Conservation (phyloP, 1,140 invertebrate species). For the Magallana angulata region DNA sequence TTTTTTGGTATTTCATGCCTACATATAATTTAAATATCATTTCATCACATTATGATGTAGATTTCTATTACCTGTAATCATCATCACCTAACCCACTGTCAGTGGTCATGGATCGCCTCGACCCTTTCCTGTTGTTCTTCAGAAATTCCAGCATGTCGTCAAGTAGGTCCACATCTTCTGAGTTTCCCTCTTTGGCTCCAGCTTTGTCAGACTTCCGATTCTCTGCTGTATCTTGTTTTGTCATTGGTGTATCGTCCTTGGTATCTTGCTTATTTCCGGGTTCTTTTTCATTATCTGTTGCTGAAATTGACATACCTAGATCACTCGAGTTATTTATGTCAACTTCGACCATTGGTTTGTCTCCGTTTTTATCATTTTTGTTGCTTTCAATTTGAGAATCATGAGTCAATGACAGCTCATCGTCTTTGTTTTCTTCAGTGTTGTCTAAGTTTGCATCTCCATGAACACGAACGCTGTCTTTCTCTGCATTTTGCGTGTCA, state of each 20-base stretch:
- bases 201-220: not conserved
- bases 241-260: not conserved
- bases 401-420: not conserved
- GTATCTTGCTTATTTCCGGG: not conserved
- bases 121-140: constrained; percentile 21
- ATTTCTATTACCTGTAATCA: constrained; percentile 39
- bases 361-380: not conserved
- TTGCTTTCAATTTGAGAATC: not conserved
- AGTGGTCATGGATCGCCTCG: constrained; percentile 40
- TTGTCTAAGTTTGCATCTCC: not conserved
- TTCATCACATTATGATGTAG: no score
- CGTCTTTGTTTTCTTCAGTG: not conserved
- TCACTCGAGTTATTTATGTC: not conserved
- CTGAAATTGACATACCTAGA: not conserved
- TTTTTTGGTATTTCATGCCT: no score
- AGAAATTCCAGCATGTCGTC: constrained; percentile 47
- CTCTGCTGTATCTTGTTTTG: not conserved
- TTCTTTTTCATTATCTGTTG: not conserved
- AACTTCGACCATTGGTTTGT: not conserved
- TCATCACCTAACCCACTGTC: constrained; percentile 54
- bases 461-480: not conserved
- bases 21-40: no score
- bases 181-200: not conserved
- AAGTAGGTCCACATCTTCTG: constrained; percentile 30
- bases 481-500: not conserved